A percentile compares a stretch with the other conserved stretches of the same genome.
These are phyloP conservation scores for Dasyurus viverrinus DNA, from an alignment of 2,113 vertebrate species.

Conservation along the genomic window DNA sequence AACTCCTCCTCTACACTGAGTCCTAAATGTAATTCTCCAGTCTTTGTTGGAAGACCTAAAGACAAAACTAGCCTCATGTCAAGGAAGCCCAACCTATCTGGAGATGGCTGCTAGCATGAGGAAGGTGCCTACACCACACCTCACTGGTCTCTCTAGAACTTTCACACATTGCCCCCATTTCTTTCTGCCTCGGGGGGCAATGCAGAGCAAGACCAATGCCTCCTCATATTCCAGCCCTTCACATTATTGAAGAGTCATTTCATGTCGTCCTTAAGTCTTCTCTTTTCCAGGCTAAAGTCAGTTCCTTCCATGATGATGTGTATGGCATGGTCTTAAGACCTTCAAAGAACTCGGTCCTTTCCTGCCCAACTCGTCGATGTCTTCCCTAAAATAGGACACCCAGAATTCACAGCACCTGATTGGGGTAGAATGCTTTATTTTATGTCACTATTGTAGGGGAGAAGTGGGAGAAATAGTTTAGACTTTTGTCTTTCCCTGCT, in stretches of 20 bases:
- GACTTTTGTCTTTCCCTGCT: not conserved
- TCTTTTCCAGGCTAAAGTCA: not conserved
- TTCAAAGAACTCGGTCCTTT: not conserved
- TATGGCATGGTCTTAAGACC: not conserved
- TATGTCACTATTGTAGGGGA: not conserved
- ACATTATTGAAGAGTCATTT: not conserved
- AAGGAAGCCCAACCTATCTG: not conserved
- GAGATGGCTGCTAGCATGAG: not conserved
- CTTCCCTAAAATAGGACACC: not conserved
- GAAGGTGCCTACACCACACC: not conserved
- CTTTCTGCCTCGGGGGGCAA: not conserved
- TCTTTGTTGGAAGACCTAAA: not conserved
- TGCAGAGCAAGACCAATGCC: not conserved
- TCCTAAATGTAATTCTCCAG: not conserved
- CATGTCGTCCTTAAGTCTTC: not conserved
- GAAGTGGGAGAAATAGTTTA: not conserved
- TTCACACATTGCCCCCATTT: not conserved
- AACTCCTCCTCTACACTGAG: not conserved
- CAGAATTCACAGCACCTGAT: not conserved
- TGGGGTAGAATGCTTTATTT: not conserved
- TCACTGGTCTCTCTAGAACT: not conserved
- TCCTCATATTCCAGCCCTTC: not conserved
- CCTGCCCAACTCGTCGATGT: not conserved
- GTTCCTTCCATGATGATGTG: not conserved
- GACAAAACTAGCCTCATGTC: not conserved